phyloP scores from a whole-genome alignment of 1,140 invertebrate species.

The Zaprionus taronus region DNA sequence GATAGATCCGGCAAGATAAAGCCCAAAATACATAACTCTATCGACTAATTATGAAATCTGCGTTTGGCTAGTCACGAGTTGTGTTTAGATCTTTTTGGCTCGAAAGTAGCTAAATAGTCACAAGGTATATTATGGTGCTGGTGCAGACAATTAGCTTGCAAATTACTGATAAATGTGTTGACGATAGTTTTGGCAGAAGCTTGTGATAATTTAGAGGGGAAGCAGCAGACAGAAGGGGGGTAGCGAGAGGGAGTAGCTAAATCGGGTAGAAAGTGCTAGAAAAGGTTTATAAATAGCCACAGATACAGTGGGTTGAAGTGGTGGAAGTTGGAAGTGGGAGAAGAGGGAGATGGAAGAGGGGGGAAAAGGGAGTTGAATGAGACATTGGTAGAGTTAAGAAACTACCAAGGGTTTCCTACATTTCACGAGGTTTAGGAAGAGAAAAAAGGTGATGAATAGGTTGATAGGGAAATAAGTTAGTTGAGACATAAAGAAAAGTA shows the following conservation, averaged over 20 bases:
- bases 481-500: too few species aligned
- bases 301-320: too few species aligned
- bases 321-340: too few species aligned
- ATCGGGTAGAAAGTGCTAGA: conserved; percentile 3
- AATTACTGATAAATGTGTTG: background rate
- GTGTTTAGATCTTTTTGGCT: background rate
- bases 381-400: background rate
- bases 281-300: background rate
- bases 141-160: background rate
- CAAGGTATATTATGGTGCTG: background rate
- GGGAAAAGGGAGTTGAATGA: too few species aligned
- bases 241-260: background rate
- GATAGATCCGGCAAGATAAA: conserved; percentile 18
- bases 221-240: background rate
- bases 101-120: conserved; percentile 1
- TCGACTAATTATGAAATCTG: conserved; percentile 1
- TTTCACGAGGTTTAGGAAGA: too few species aligned
- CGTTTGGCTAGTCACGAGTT: background rate
- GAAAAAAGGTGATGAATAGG: too few species aligned
- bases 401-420: background rate
- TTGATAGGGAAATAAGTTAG: too few species aligned
- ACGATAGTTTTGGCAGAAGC: background rate
- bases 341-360: background rate
- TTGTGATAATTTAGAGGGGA: background rate
- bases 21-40: background rate